Percentiles rank a stretch among this genome's conserved stretches.
phyloP scores from a whole-genome alignment of 37 sponge, comb jelly and placozoan genomes.

The Aplysina aerophoba region DNA sequence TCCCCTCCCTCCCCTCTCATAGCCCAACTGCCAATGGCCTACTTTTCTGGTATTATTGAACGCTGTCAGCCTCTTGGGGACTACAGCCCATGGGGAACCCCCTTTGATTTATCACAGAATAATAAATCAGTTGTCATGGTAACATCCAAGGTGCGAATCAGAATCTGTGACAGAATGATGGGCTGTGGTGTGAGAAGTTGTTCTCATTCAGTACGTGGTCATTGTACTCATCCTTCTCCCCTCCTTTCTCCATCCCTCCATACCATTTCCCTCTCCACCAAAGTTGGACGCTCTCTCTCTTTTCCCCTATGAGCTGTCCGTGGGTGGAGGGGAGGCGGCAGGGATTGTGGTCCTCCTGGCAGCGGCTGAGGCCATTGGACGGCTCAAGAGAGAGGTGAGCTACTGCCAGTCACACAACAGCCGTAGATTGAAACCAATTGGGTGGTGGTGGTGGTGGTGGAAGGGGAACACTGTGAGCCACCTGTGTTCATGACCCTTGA shows the following conservation, averaged over 20 bases:
- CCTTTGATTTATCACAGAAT: constrained; percentile 37
- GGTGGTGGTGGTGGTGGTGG: too few relatives aligned
- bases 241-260: too few relatives aligned
- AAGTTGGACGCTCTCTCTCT: constrained; percentile 3
- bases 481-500: neutral
- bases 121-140: constrained; percentile 44
- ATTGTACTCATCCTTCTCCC: too few relatives aligned
- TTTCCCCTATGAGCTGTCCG: neutral
- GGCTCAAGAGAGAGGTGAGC: constrained; percentile 60
- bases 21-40: too few relatives aligned
- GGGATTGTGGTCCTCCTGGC: constrained; percentile 67
- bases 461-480: too few relatives aligned
- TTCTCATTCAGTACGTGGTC: too few relatives aligned
- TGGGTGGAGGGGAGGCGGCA: constrained; percentile 54
- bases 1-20: neutral
- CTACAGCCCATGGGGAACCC: constrained; percentile 64
- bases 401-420: too few relatives aligned
- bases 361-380: constrained; percentile 66
- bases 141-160: constrained; percentile 55
- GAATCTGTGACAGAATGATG: too few relatives aligned
- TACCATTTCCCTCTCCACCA: too few relatives aligned
- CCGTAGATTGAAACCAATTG: too few relatives aligned
- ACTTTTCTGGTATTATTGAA: neutral
- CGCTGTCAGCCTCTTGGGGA: constrained; percentile 77
- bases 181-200: too few relatives aligned